Evolutionary conservation across 2,797 vertebrate genomes (phyloP), one percentile per base, ranked within the genome.

Genomic region (Acomys russatus): DNA sequence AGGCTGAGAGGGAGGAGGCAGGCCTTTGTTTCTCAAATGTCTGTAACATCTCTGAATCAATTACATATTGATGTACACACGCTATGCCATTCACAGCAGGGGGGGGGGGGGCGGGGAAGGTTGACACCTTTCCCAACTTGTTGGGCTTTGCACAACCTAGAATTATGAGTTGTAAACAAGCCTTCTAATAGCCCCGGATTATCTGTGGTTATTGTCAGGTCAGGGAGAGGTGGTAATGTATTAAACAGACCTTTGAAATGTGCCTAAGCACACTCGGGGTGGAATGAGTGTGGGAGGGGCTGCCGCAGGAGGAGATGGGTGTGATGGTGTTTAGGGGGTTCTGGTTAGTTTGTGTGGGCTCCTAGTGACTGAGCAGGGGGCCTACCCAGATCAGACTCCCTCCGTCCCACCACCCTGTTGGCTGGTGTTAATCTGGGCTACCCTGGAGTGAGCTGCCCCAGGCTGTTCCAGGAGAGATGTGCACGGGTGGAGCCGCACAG

Each of bases 151-250:
- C 98, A 68, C 98, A 98, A 98, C 98, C 97, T 96, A 90, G 96
- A 98, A 98, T 98, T 98, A 98, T 77, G 98, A 98, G 98, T 98
- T 98, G 98, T 97, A 98, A 98, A 98, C 98, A 98, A 97, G 98
- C 96, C 95, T 98, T 96, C 90, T 98, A 98, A 98, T 97, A 98
- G 97, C 97, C 78, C 3, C 79, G 95, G 98, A 98, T 98, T 98
- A 98, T 97, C 98, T 96, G 84, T 94, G 97, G 88, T 97, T 97
- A 98, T 97, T 98, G 98, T 96, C 95, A 93, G 96, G 95, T 97
- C 96, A 88, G 83, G 97, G 91, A 94, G 94, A 98, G 96, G 97
- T 96, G 94, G 96, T 97, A 98, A 98, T 98, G 98, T 98, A 98
- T 98, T 98, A 98, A 97, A 95, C 91, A 95, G 85, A 92, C 91